Conservation (phyloP, 2,888 invertebrate species). For the Andrena camellia region DNA sequence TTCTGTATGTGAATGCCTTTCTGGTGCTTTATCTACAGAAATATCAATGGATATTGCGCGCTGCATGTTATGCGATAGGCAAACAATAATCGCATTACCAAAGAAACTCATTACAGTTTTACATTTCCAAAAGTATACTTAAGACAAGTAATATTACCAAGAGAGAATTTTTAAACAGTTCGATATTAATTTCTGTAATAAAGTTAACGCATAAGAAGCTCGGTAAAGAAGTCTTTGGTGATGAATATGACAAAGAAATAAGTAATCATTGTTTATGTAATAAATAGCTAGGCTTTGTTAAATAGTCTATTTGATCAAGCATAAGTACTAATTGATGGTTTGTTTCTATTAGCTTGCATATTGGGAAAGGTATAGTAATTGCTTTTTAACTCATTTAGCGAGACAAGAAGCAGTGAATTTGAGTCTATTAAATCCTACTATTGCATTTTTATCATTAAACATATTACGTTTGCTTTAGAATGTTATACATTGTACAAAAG, state of each 20-base stretch:
- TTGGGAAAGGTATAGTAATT: conserved; percentile 84
- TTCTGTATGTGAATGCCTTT: conserved; percentile 28
- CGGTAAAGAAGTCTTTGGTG: conserved; percentile 61
- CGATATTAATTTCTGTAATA: background rate
- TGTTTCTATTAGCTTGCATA: conserved; percentile 84
- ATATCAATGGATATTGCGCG: conserved; percentile 36
- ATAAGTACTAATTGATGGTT: conserved; percentile 77
- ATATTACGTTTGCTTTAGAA: conserved; percentile 42
- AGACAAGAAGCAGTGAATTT: conserved; percentile 34
- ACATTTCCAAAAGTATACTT: background rate
- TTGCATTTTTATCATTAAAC: conserved; percentile 31
- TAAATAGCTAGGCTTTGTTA: conserved; percentile 54
- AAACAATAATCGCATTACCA: conserved; percentile 58
- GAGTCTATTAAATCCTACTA: conserved; percentile 31
- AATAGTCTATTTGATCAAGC: conserved; percentile 58
- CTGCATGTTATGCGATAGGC: conserved; percentile 66
- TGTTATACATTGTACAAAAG: conserved; percentile 58
- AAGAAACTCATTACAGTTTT: conserved; percentile 30
- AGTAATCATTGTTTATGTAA: conserved; percentile 35
- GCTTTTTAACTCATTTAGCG: conserved; percentile 64
- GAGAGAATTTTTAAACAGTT: background rate
- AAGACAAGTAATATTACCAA: background rate
- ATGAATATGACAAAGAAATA: conserved; percentile 46
- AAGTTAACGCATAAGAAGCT: background rate
- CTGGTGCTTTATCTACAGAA: conserved; percentile 23